Conservation (phyloP, 2,888 invertebrate species). For the Eustalomyia histrio region DNA sequence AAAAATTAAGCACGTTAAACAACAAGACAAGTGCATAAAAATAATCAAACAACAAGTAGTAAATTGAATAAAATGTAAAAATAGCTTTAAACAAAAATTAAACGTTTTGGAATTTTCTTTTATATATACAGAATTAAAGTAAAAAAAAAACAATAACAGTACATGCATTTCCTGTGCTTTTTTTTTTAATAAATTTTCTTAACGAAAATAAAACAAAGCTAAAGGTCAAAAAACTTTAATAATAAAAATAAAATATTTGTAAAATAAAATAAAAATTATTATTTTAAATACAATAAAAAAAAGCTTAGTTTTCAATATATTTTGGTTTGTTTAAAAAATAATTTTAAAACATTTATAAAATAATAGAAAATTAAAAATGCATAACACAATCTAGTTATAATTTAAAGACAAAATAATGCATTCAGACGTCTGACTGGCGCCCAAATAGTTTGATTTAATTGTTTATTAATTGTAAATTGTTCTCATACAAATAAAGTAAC, state of each 20-base stretch:
- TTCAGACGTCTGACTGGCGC: constrained; percentile 76
- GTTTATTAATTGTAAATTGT: constrained; percentile 68
- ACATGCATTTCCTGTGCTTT: constrained; percentile 59
- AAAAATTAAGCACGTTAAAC: constrained; percentile 59
- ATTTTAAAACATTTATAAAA: not conserved
- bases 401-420: constrained; percentile 68
- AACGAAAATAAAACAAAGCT: not conserved
- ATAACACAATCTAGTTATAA: constrained; percentile 63
- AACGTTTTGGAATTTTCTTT: constrained; percentile 62
- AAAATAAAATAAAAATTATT: not conserved
- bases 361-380: constrained; percentile 52
- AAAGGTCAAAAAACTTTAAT: constrained; percentile 53
- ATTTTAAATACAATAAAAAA: constrained; percentile 2
- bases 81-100: constrained; percentile 34
- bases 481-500: constrained; percentile 33
- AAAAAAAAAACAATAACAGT: constrained; percentile 61
- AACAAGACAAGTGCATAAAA: constrained; percentile 62
- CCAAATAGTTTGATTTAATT: constrained; percentile 73
- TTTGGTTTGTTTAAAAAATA: constrained; percentile 22
- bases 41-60: constrained; percentile 57
- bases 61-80: constrained; percentile 57
- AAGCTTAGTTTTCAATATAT: not conserved
- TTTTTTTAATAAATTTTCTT: not conserved
- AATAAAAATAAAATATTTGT: not conserved
- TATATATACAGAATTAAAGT: constrained; percentile 19